Evolutionary conservation across 2,113 vertebrate genomes (phyloP).

Genomic region (Silurus meridionalis): DNA sequence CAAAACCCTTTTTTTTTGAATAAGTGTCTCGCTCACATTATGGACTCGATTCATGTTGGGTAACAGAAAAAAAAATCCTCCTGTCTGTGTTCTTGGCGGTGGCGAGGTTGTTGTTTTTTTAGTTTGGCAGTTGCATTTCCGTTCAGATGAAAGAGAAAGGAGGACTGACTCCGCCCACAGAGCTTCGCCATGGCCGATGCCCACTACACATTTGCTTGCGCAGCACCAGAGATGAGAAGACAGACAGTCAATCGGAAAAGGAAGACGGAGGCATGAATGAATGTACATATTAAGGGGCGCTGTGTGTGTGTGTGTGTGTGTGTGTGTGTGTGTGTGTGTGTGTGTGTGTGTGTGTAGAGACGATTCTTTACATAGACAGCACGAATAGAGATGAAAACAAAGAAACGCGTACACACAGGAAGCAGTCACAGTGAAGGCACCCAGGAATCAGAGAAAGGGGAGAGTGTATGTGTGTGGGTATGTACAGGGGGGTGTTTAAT

Average conservation of each 20-base stretch:
- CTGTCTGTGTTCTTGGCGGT: background rate
- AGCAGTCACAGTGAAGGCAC: conserved; percentile 43
- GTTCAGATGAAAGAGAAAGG: conserved; percentile 48
- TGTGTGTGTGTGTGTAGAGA: background rate
- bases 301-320: conserved; percentile 2
- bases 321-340: background rate
- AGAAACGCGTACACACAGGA: conserved; percentile 18
- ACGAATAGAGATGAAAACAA: background rate
- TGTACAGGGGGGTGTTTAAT: conserved; percentile 75
- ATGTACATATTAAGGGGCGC: background rate
- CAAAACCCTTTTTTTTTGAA: background rate
- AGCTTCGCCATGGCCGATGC: conserved; percentile 66
- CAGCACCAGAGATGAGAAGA: conserved; percentile 57
- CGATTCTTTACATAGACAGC: background rate
- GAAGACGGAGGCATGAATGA: background rate
- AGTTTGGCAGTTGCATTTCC: background rate
- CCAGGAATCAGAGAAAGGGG: conserved; percentile 31
- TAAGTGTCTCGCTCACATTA: background rate
- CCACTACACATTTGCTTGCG: conserved; percentile 60
- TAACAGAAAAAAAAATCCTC: background rate
- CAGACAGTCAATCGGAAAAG: conserved; percentile 52
- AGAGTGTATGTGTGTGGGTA: conserved; percentile 49
- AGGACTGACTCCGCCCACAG: conserved; percentile 45
- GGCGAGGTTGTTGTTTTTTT: background rate
- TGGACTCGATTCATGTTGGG: conserved; percentile 48